A percentile compares a stretch with the other conserved stretches of the same genome.
Conservation (phyloP, 2,797 vertebrate species). For the Alca torda region DNA sequence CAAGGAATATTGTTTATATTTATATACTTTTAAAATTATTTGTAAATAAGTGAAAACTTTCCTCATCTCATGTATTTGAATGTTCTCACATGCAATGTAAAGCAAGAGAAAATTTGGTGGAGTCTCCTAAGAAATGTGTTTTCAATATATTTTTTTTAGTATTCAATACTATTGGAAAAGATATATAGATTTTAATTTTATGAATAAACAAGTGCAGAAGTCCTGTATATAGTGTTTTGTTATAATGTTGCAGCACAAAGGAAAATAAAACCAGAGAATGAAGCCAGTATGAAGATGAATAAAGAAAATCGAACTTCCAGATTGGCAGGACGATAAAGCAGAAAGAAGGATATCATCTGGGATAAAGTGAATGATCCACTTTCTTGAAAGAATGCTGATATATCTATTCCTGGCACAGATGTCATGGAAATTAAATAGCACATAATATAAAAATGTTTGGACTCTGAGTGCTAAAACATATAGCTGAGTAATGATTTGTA, state of each 20-base stretch:
- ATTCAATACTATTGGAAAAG: not conserved
- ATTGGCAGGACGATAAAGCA: not conserved
- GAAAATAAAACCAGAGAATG: not conserved
- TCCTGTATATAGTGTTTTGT: not conserved
- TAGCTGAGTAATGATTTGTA: not conserved
- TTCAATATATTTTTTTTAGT: not conserved
- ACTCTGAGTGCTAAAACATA: not conserved
- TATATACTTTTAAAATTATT: not conserved
- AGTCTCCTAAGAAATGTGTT: not conserved
- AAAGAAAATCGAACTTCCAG: not conserved
- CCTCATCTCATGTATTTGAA: not conserved
- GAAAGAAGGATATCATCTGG: not conserved
- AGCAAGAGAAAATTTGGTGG: not conserved
- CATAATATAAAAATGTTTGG: not conserved
- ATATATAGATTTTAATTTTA: not conserved
- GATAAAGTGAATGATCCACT: not conserved
- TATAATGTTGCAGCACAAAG: not conserved
- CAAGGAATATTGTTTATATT: not conserved
- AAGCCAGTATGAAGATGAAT: not conserved
- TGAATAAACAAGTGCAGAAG: not conserved
- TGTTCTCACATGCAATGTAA: not conserved
- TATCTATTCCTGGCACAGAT: not conserved
- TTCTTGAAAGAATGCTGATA: not conserved
- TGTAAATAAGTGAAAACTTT: not conserved
- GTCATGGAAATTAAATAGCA: not conserved